Base-by-base conservation (phyloP, 2,888 invertebrate species). In the Cantharis flavilabris region DNA sequence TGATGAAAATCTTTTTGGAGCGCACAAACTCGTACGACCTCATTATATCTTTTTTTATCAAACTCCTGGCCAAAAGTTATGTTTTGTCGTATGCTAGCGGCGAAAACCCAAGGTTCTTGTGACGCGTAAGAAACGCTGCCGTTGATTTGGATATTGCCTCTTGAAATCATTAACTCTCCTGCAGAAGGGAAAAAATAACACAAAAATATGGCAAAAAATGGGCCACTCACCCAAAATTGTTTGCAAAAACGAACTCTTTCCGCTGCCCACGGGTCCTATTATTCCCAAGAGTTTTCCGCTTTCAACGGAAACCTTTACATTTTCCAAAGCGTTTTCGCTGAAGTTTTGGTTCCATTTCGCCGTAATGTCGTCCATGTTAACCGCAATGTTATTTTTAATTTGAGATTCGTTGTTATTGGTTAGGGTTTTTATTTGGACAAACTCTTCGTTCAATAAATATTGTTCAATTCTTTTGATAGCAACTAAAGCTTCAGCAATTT, bases 81-180 rank as follows among this genome's bases (percentile, higher is more conserved):
- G 88, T 97, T 97, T 85, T 96, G 95, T 71, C 94, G 89, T 1
- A 97, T 91, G 1, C 94, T 93, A 14, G 92, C 92, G 1, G 93
- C 93, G 85, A 94, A 95, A 0, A 95, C 91, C 97, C 97, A 97
- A 9, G 97, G 92, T 86, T 97, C 95, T 88, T 97, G 96, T 81
- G 94, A 91, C 0, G 95, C 94, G 87, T 96, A 97, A 26, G 94
- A 93, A 13, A 93, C 76, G 49, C 86, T 89, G 3, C 93, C 96
- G 71, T 90, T 90, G 13, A 94, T 89, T 73, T 91, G 89, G 18
- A 96, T 88, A 11, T 88, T 89, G 63, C 97, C 96, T 70, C 86
- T 84, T 5, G 89, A 87, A 9, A 91, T 84, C 7, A 90, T 90
- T 3, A 94, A 84, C 86, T 94, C 94, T 3, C 91, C 91, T 77